Evolutionary conservation across 2,113 vertebrate genomes (phyloP), one percentile per base, ranked within the genome.

Genomic region (Picathartes gymnocephalus): DNA sequence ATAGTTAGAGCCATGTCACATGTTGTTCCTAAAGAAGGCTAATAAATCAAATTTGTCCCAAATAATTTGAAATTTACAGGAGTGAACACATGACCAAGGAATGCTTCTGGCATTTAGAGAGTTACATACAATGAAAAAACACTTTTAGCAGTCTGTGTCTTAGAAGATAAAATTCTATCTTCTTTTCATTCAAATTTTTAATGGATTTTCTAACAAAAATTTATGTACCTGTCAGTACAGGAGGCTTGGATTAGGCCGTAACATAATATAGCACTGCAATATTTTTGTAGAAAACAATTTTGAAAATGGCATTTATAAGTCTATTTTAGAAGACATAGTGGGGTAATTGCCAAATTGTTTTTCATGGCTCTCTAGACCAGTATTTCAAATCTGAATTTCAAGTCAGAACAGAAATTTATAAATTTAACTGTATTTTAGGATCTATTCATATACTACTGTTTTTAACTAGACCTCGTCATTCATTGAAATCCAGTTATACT

Each of bases 31-130:
- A 86, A 64, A 96, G 62, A 92, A 17, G n/a, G 37, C 56, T 81
- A 88, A 92, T 60, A 94, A 94, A 94, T 88, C 71, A 90, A 70
- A 83, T 93, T 90, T 96, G 40, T 78, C 90, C 40, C 44, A 83
- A 74, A 77, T 39, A 93, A 81, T 83, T 68, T 78, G 44, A 90
- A 86, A 90, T 88, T 83, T 88, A 78, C 56, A 93, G 27, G 30
- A 89, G 5, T 24, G 28, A 91, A 92, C 47, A 87, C 27, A 66
- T 9, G 30, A 42, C 58, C 54, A 69, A 64, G 18, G 16, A 27
- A 70, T 10, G 56, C 22, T 94, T 77, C 58, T 90, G 86, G 37
- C 61, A 71, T 57, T 92, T 61, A 87, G 12, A 88, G 15, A 79
- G 53, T 33, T 62, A 69, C 5, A 51, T 14, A 24, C 24, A 84